Evolutionary conservation across 2,113 vertebrate genomes (phyloP).

Genomic region (Callorhinus ursinus): DNA sequence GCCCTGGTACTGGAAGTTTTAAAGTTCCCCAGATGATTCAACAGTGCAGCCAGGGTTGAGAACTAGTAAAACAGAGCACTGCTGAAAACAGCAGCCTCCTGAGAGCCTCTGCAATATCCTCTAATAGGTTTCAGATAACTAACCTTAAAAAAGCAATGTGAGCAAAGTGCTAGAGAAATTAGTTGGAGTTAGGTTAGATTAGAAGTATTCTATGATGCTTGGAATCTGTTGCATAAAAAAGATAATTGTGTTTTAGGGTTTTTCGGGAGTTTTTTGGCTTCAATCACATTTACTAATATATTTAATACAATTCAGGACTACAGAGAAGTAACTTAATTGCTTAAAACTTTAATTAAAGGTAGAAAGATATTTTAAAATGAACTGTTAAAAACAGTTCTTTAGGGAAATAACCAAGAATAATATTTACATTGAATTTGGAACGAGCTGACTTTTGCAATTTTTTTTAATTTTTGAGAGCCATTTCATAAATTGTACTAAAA

Average conservation of each 20-base stretch:
- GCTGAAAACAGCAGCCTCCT: not conserved
- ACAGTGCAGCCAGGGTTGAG: not conserved
- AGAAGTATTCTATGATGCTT: conserved; percentile 21
- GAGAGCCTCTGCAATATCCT: not conserved
- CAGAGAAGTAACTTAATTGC: conserved; percentile 1
- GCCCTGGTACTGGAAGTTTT: not conserved
- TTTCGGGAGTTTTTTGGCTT: not conserved
- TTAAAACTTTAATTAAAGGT: conserved; percentile 40
- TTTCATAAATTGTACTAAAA: conserved; percentile 20
- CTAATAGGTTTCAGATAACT: conserved; percentile 8
- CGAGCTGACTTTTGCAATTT: not conserved
- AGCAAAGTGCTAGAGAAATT: conserved; percentile 42
- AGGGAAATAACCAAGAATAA: conserved; percentile 32
- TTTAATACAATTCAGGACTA: conserved; percentile 24
- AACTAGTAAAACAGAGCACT: not conserved
- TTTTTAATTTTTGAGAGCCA: conserved; percentile 32
- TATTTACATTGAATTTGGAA: conserved; percentile 31
- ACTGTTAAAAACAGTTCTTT: conserved; percentile 47
- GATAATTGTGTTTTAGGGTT: not conserved
- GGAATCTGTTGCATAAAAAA: not conserved
- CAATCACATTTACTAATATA: conserved; percentile 10
- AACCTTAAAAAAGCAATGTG: conserved; percentile 33
- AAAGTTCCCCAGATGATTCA: not conserved
- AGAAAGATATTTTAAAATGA: conserved; percentile 40
- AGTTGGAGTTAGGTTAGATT: not conserved